Conservation (phyloP, 2,113 vertebrate species). For the Cinclus mexicanus region DNA sequence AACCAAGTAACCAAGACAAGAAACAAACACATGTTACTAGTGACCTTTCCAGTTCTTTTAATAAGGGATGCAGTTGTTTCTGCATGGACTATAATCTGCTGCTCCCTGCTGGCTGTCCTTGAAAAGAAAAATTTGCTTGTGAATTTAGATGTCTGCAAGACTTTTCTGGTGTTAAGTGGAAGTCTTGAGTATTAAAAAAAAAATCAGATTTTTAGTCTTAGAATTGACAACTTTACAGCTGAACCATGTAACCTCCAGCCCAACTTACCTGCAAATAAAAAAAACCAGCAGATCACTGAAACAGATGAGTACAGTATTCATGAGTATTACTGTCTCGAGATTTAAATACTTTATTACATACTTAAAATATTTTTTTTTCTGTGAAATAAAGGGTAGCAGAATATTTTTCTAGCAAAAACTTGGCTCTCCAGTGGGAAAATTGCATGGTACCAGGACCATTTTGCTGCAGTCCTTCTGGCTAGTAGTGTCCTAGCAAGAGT, state of each 20-base stretch:
- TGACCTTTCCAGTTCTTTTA: background rate
- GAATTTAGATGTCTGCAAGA: background rate
- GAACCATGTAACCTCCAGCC: background rate
- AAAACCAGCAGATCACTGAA: background rate
- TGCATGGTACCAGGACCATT: background rate
- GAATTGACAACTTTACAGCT: background rate
- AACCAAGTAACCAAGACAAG: background rate
- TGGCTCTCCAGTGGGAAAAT: background rate
- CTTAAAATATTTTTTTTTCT: background rate
- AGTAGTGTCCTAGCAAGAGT: background rate
- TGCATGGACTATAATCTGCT: constrained; percentile 2
- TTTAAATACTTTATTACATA: background rate
- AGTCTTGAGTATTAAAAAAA: background rate
- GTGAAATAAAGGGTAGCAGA: background rate
- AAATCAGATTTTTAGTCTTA: background rate
- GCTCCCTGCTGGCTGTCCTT: constrained; percentile 49
- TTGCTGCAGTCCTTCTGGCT: background rate
- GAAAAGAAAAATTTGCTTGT: background rate
- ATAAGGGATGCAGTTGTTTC: background rate
- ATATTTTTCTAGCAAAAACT: background rate
- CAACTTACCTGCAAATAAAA: background rate
- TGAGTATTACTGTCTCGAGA: background rate
- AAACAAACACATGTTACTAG: background rate
- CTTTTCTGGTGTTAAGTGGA: background rate
- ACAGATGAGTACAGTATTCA: background rate